A percentile compares a stretch with the other conserved stretches of the same genome.
Conservation (phyloP, 1,140 invertebrate genomes). For the Apis mellifera region Amel_HAv3.1 CM009932.2:6501501-6502000, state of each 20-base stretch:
- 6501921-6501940: background rate
- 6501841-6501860: too few species aligned
- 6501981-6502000: background rate
- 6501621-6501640: background rate
- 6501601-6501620: background rate
- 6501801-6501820: too few species aligned
- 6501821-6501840: too few species aligned
- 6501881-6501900: too few species aligned
- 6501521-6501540: background rate
- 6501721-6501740: background rate
- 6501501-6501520: background rate
- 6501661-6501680: too few species aligned
- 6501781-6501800: too few species aligned
- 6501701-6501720: background rate
- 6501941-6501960: background rate
- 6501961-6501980: background rate
- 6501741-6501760: too few species aligned
- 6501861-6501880: too few species aligned
- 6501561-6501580: too few species aligned
- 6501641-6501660: background rate
- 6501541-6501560: background rate
- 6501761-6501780: too few species aligned
- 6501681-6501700: background rate
- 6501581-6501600: too few species aligned
- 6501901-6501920: background rate